Evolutionary conservation across 2,113 vertebrate species (phyloP), one percentile per base, ranked within the genome.

Genomic region (Syngnathus floridae): DNA sequence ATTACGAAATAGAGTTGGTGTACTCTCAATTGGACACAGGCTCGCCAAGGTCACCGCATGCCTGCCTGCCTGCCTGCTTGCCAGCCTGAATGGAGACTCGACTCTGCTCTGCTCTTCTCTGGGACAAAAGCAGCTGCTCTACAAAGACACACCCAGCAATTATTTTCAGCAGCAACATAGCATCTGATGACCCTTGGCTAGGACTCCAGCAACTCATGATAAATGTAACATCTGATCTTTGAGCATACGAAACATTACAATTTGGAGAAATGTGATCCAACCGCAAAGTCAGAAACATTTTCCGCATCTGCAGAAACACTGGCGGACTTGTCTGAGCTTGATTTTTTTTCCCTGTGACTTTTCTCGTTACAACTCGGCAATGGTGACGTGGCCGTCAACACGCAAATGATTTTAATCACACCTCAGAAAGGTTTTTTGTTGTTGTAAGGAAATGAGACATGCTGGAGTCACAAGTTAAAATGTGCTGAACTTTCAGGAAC

Each of bases 101-200:
- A 79, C 84, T 76, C 73, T 78, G 70, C 84, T 76, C 73, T 79
- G 70, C 84, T 76, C 73, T 79, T 31, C 84, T 76, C 73, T 79
- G 70, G 85, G 87, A 91, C 84, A 89, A 90, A 88, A 79, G 85
- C 89, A 90, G 88, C 87, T 89, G 88, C 79, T 88, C 82, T 77
- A 86, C 80, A 75, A 77, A 84, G 88, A 87, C 87, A 91, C 82
- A 85, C 83, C 88, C 86, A 86, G 83, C 81, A 85, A 88, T 87
- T 88, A 90, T 89, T 90, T 87, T 89, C 84, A 82, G 86, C 70
- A 61, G 86, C 77, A 82, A 72, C 80, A 83, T 82, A 85, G 82
- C 77, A 84, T 84, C 74, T 79, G 78, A 87, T 84, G 77, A 84
- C 84, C 86, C 79, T 54, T 64, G 35, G 36, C 49, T 65, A 73